These are phyloP conservation scores for Hormaphis cornu DNA, from an alignment of 1,140 invertebrate species.

Conservation along the genomic window DNA sequence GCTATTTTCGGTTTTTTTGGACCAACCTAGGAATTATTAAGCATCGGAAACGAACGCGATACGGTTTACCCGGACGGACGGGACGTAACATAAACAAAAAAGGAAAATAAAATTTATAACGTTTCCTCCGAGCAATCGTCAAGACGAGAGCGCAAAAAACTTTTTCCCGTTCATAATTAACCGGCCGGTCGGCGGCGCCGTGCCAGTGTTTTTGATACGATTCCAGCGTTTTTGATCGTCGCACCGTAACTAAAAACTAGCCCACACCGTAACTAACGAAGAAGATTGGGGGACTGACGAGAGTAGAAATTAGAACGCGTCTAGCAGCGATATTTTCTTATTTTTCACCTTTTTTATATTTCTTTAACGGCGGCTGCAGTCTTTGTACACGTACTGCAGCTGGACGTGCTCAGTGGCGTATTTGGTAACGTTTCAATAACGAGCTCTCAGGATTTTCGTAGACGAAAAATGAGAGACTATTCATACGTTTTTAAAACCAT, in stretches of 20 bases:
- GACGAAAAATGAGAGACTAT: not conserved
- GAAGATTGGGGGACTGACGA: not conserved
- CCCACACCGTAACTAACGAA: slow-evolving; percentile 17
- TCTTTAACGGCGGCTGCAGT: not conserved
- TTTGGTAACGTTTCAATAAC: not conserved
- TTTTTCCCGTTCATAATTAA: slow-evolving; percentile 14
- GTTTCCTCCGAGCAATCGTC: no score
- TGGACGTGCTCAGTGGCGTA: not conserved
- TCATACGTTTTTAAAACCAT: not conserved
- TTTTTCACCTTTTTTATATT: not conserved
- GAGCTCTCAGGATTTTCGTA: not conserved
- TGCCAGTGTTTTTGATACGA: not conserved
- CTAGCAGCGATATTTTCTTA: not conserved
- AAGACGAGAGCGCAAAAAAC: no score
- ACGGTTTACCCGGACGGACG: no score
- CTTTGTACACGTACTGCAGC: not conserved
- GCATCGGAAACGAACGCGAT: no score
- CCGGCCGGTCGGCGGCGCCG: not conserved
- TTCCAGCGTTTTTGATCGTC: slow-evolving; percentile 30
- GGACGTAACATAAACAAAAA: no score
- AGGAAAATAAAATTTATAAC: no score
- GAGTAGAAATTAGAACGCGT: slow-evolving; percentile 12
- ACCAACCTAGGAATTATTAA: no score
- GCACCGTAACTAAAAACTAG: no score
- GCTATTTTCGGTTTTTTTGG: no score